Conservation (phyloP, 2,888 invertebrate species). For the Tupiocoris notatus region DNA sequence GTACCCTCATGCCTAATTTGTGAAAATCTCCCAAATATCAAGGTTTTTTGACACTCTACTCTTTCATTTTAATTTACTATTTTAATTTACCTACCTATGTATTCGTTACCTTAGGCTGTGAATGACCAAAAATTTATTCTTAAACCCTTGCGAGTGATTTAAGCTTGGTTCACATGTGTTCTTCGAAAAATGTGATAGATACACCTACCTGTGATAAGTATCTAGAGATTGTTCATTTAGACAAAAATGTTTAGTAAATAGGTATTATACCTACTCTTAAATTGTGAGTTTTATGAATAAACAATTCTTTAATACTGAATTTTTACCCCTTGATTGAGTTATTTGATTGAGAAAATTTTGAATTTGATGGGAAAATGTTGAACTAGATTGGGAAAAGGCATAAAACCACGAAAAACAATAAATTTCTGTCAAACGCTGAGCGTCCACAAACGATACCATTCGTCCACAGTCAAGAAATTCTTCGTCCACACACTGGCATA, state of each 20-base stretch:
- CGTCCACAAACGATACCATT: conserved; percentile 18
- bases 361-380: too few relatives aligned
- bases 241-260: too few relatives aligned
- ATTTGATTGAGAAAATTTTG: not conserved
- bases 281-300: conserved; percentile 7
- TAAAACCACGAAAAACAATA: conserved; percentile 8
- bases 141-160: not conserved
- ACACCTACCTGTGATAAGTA: not conserved
- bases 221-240: not conserved
- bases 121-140: conserved; percentile 3
- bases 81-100: too few relatives aligned
- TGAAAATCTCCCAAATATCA: too few relatives aligned
- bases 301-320: conserved; percentile 6
- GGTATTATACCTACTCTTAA: too few relatives aligned
- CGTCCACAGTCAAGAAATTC: conserved; percentile 4
- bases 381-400: too few relatives aligned
- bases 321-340: not conserved
- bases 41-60: too few relatives aligned
- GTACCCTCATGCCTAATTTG: too few relatives aligned
- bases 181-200: not conserved
- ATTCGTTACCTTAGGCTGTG: too few relatives aligned
- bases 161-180: too few relatives aligned
- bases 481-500: conserved; percentile 21
- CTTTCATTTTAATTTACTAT: too few relatives aligned
- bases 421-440: not conserved